Base-by-base conservation (phyloP, 2,888 invertebrate species). In the Lepidocyrtoides sp. region DNA sequence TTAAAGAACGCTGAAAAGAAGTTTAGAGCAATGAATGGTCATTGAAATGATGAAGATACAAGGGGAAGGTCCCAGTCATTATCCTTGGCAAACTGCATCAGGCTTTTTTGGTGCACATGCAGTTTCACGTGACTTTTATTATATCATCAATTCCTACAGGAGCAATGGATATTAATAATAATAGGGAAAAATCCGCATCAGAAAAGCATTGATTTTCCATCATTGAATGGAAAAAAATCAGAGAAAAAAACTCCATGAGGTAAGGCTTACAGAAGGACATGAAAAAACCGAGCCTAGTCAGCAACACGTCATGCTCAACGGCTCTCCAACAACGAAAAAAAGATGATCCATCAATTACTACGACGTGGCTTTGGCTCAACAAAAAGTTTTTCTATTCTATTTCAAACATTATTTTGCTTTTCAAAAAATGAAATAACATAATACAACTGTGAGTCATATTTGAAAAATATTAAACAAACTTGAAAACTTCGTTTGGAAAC, bases 81-180 rank as follows among this genome's bases (percentile, higher is more conserved):
- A 84, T 69, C 36, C 72, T n/a, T 54, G 32, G 51, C 26, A 10
- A 77, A 77, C 41, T 72, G 44, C 8, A 29, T 51, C 48, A 29
- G 26, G 17, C 1, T 51, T 51, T 75, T 69, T 69, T 51, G 29
- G 17, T 60, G 41, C 32, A 29, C 17, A 66, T 63, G 41, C n/a
- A 63, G 26, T 48, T 51, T 32, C 17, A 66, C 66, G 29, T 66
- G 20, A 17, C 83, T 63, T 60, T 44, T 69, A 66, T 51, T 69
- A 41, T 69, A 69, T 51, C 60, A 84, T 51, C 20, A 84, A 84
- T n/a, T 84, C 83, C 83, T 66, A 29, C 10, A 84, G 83, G 83
- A 66, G 48, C 66, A 32, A 84, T 84, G 66, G 36, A 81, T 57
- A 23, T 81, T 81, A 81, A 84, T 84, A 81, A 84, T 83, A 57